Base-by-base conservation (phyloP, 2,888 invertebrate genomes). In the Netelia fuscicornis region DNA sequence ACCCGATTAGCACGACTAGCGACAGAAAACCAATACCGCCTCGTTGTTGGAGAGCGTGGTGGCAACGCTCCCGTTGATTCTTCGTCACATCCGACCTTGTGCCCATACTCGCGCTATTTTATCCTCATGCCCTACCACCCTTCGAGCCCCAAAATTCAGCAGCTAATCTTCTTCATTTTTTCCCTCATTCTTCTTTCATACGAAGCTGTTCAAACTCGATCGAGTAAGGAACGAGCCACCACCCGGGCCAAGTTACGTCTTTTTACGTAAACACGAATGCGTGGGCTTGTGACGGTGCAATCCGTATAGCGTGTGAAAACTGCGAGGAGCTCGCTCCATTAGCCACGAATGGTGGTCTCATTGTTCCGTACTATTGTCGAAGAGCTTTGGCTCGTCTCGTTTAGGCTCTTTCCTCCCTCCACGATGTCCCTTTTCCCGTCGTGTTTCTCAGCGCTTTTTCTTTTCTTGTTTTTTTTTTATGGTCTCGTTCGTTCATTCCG, bases 281-380 rank as follows among this genome's bases (percentile, higher is more conserved):
- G 52, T 77, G 48, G 23, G 13, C 56, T 17, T 10, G 30, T 52
- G 68, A 76, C 67, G 79, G 56, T 65, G 84, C 13, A 25, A 62
- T 56, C 65, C 10, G 79, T 85, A 86, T 86, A 90, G 90, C 91
- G 91, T 90, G 91, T 91, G 91, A 91, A 91, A 91, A 90, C 88
- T 90, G 87, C 88, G 83, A 89, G 89, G 87, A 89, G 85, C 42
- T 88, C 88, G 90, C 86, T 89, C 91, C 89, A 91, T 91, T 91
- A 91, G 90, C 89, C 88, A 86, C 88, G 87, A 88, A 89, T 88
- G 88, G 88, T 89, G 81, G 81, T 85, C 85, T 84, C 84, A 89
- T 91, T 90, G 90, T 90, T 84, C 85, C 67, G 64, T 30, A 52
- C 88, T 83, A 89, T 91, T 90, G 90, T 90, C 81, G 79, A 79